A percentile compares a stretch with the other conserved stretches of the same genome.
phyloP scores from a whole-genome alignment of 2,797 vertebrate species.

The Sebastolobus altivelis region DNA sequence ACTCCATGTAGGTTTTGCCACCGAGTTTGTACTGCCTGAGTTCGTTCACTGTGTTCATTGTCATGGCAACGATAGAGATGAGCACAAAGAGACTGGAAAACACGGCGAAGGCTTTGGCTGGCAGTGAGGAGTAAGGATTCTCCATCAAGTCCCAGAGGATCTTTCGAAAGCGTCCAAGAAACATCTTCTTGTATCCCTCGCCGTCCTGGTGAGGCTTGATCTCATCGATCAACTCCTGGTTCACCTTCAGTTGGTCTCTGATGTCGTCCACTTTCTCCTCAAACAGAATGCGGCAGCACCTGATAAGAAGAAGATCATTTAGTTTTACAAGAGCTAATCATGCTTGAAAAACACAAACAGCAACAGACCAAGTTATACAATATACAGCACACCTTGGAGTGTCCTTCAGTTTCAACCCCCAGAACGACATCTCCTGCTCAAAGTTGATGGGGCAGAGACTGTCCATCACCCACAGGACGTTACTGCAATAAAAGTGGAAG shows the following conservation, averaged over 20 bases:
- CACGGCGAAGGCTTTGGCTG: slow-evolving; percentile 91
- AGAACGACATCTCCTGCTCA: slow-evolving; percentile 91
- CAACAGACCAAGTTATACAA: slow-evolving; percentile 30
- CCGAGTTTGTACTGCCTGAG: slow-evolving; percentile 84
- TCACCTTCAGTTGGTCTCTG: slow-evolving; percentile 90
- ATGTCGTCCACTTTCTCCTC: slow-evolving; percentile 93
- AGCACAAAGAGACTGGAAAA: slow-evolving; percentile 92
- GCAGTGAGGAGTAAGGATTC: slow-evolving; percentile 91
- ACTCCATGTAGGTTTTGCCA: slow-evolving; percentile 90
- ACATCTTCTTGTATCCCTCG: slow-evolving; percentile 84
- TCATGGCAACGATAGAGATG: slow-evolving; percentile 93
- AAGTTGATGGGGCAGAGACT: slow-evolving; percentile 91
- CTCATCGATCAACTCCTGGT: slow-evolving; percentile 90
- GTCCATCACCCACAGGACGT: slow-evolving; percentile 91
- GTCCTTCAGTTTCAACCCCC: slow-evolving; percentile 90
- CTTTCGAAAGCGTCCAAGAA: slow-evolving; percentile 84
- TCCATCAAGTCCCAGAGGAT: slow-evolving; percentile 92
- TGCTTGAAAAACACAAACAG: slow-evolving; percentile 14
- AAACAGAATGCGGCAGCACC: slow-evolving; percentile 91
- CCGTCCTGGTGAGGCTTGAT: slow-evolving; percentile 87
- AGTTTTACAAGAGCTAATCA: background rate
- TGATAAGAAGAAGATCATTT: slow-evolving; percentile 43
- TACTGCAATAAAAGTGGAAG: slow-evolving; percentile 92
- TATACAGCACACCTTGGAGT: slow-evolving; percentile 78
- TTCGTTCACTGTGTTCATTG: slow-evolving; percentile 91